Percentiles rank a stretch among this genome's conserved stretches.
Conservation (phyloP, 2,113 vertebrate genomes). For the Stigmatopora nigra region DNA sequence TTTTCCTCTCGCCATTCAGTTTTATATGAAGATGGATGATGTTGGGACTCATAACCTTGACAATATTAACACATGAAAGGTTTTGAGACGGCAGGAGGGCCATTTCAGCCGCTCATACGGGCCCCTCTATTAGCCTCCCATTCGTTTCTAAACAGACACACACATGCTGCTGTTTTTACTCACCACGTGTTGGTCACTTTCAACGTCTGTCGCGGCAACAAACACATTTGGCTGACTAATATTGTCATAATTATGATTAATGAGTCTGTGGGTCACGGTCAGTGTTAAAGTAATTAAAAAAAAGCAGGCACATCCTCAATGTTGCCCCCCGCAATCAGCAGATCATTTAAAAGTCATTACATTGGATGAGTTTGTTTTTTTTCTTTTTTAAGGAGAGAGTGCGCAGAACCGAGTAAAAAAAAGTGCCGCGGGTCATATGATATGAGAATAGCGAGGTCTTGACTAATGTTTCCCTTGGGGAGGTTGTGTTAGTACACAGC, state of each 20-base stretch:
- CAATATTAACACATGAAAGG: constrained; percentile 68
- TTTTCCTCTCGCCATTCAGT: constrained; percentile 24
- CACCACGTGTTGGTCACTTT: constrained; percentile 42
- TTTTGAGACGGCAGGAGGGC: constrained; percentile 53
- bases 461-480: constrained; percentile 57
- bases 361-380: background rate
- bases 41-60: constrained; percentile 52
- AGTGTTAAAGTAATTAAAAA: constrained; percentile 52
- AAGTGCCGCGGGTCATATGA: constrained; percentile 47
- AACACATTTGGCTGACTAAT: constrained; percentile 40
- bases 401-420: constrained; percentile 30
- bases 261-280: constrained; percentile 47
- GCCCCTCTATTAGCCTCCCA: constrained; percentile 57
- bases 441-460: constrained; percentile 45
- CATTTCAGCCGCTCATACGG: constrained; percentile 41
- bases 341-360: constrained; percentile 58
- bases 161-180: constrained; percentile 48
- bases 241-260: constrained; percentile 66
- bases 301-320: constrained; percentile 14
- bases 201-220: constrained; percentile 34
- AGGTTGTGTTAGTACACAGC: constrained; percentile 33
- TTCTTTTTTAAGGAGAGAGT: constrained; percentile 19
- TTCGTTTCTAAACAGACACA: constrained; percentile 51
- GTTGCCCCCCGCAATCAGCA: constrained; percentile 48
- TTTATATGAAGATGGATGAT: constrained; percentile 51